Evolutionary conservation across 2,113 vertebrate species (phyloP), one percentile per base, ranked within the genome.

Genomic region (Podiceps cristatus): DNA sequence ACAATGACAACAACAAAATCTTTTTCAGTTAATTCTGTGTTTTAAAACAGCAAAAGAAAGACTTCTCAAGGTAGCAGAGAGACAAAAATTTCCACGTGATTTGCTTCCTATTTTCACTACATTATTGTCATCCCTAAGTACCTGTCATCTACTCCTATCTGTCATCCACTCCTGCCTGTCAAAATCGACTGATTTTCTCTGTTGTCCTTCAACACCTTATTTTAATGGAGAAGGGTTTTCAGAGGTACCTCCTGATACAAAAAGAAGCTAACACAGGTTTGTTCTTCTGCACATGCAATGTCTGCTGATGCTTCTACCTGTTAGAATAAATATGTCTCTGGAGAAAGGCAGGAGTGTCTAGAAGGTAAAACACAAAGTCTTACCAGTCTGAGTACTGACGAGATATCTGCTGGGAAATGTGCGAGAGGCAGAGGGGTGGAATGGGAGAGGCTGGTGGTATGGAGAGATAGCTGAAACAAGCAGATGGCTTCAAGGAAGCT

Each of bases 401-500:
- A 78, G n/a, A 5, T 85, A n/a, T 73, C 53, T 87, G 40, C 45
- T 76, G 72, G 47, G 69, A 95, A 63, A 60, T 45, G 40, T 72
- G 44, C 89, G 80, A 89, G 66, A 62, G 78, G 77, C 60, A 90
- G 64, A 80, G 50, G n/a, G 37, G 10, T 85, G 56, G 31, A 68
- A 53, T 66, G 62, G 79, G 73, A 92, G 73, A 87, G 45, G 73
- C 49, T 92, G 80, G 40, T 93, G 73, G 49, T 78, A 68, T 45
- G 45, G 73, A 75, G 79, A 96, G 91, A 83, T 72, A 96, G 87
- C 84, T 96, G 96, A 94, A 96, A 97, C 87, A 96, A 96, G 77
- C 96, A 97, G 96, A 94, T 97, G 95, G 95, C 69, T 84, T 91
- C 55, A 81, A 91, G 89, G 84, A 97, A 96, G 74, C 96, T 97